Conservation (phyloP, 2,888 invertebrate species). For the Clistopyga incitator region DNA sequence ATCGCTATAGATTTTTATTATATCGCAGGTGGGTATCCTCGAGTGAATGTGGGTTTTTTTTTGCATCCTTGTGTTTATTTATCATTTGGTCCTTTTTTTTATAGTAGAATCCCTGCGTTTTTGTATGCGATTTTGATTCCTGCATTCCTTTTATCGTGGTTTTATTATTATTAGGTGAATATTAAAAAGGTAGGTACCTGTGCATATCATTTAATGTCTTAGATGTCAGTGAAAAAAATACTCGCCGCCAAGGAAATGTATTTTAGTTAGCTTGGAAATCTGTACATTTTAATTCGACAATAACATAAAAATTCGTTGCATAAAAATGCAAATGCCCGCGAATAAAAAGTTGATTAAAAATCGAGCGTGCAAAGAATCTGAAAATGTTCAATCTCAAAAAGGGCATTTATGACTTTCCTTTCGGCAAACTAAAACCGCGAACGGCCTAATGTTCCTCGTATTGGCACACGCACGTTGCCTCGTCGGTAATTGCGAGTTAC, state of each 20-base stretch:
- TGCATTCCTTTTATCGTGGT: slow-evolving; percentile 46
- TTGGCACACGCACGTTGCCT: not conserved
- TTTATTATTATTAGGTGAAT: slow-evolving; percentile 18
- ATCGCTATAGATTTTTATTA: not conserved
- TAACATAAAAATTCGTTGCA: too few relatives aligned
- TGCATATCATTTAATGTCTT: slow-evolving; percentile 9
- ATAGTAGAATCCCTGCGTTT: not conserved
- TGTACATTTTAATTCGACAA: too few relatives aligned
- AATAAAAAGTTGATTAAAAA: not conserved
- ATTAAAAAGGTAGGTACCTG: slow-evolving; percentile 61
- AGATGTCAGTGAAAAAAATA: slow-evolving; percentile 4
- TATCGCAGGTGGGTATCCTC: slow-evolving; percentile 57
- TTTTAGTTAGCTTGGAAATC: too few relatives aligned
- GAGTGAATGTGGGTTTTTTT: slow-evolving; percentile 41
- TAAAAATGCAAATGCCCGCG: not conserved
- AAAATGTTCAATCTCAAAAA: not conserved
- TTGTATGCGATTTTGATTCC: slow-evolving; percentile 30
- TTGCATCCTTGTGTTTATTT: slow-evolving; percentile 46
- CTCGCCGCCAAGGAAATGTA: too few relatives aligned
- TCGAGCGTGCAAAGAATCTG: not conserved
- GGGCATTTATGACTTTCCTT: not conserved
- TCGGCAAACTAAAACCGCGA: not conserved
- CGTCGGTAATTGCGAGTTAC: not conserved
- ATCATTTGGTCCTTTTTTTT: slow-evolving; percentile 25
- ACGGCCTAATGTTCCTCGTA: not conserved